Percentiles rank a stretch among this genome's conserved stretches.
phyloP scores from a whole-genome alignment of 2,113 vertebrate genomes.

The Thamnophis sirtalis region DNA sequence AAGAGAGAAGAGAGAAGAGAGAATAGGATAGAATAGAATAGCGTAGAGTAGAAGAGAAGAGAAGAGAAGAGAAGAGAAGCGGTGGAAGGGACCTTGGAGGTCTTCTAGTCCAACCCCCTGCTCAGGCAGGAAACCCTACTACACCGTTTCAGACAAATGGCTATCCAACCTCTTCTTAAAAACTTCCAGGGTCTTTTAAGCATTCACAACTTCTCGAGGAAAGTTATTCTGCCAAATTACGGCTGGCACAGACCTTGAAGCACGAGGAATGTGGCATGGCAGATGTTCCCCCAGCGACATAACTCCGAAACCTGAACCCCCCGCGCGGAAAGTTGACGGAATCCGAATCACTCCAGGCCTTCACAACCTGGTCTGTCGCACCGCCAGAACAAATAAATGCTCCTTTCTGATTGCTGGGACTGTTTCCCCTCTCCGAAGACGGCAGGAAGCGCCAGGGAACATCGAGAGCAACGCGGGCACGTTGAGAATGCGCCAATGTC shows the following conservation, averaged over 20 bases:
- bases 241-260: background rate
- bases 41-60: too few relatives aligned
- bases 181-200: too few relatives aligned
- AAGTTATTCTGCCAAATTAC: too few relatives aligned
- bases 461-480: fast-evolving
- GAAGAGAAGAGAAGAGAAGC: too few relatives aligned
- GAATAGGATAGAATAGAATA: too few relatives aligned
- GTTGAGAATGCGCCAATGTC: background rate
- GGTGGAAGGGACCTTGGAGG: too few relatives aligned
- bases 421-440: constrained; percentile 32
- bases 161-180: too few relatives aligned
- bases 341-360: constrained; percentile 30
- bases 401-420: constrained; percentile 31
- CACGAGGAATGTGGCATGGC: constrained; percentile 23
- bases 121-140: too few relatives aligned
- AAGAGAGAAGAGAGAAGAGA: too few relatives aligned
- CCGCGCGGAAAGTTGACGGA: constrained; percentile 37
- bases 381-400: constrained; percentile 54
- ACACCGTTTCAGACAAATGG: too few relatives aligned
- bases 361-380: constrained; percentile 10
- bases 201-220: too few relatives aligned
- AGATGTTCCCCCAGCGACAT: constrained; percentile 29
- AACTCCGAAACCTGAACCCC: constrained; percentile 43
- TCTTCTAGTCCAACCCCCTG: too few relatives aligned
- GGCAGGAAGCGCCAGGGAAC: constrained; percentile 1